These are phyloP conservation scores for Chelonus insularis DNA, from an alignment of 1,140 invertebrate genomes.

Conservation along the genomic window DNA sequence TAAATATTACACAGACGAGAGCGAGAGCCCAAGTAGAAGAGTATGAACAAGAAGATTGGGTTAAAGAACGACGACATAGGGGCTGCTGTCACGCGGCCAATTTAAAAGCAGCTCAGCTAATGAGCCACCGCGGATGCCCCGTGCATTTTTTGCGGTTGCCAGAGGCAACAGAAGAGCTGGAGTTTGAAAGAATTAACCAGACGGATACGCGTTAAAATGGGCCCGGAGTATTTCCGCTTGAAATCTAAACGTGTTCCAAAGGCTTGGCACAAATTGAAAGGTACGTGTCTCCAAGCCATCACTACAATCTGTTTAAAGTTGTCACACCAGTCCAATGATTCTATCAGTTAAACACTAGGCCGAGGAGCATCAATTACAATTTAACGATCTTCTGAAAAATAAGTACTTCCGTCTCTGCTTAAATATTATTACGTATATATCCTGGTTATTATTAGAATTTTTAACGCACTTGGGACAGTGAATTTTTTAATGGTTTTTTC, in stretches of 20 bases:
- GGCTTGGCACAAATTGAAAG: background rate
- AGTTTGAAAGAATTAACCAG: background rate
- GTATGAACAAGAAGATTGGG: background rate
- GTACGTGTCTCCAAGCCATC: background rate
- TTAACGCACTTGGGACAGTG: background rate
- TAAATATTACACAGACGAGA: background rate
- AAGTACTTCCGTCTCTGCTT: background rate
- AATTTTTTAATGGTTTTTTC: too few relatives aligned
- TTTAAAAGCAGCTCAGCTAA: constrained; percentile 56
- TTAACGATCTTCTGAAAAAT: too few relatives aligned
- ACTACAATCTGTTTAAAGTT: constrained; percentile 8
- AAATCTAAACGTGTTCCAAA: background rate
- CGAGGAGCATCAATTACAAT: too few relatives aligned
- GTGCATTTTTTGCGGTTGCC: constrained; percentile 25
- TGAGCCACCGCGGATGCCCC: constrained; percentile 43
- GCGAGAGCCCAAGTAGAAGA: background rate
- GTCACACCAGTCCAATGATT: constrained; percentile 6
- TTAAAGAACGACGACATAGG: background rate
- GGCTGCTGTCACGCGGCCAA: constrained; percentile 50
- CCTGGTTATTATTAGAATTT: constrained; percentile 9
- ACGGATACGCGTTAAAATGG: background rate
- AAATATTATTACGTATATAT: background rate
- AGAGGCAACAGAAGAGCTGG: background rate
- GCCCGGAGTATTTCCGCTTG: background rate
- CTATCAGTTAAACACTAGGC: background rate